phyloP scores from a whole-genome alignment of 2,888 invertebrate genomes.

The Tipula lateralis region DNA sequence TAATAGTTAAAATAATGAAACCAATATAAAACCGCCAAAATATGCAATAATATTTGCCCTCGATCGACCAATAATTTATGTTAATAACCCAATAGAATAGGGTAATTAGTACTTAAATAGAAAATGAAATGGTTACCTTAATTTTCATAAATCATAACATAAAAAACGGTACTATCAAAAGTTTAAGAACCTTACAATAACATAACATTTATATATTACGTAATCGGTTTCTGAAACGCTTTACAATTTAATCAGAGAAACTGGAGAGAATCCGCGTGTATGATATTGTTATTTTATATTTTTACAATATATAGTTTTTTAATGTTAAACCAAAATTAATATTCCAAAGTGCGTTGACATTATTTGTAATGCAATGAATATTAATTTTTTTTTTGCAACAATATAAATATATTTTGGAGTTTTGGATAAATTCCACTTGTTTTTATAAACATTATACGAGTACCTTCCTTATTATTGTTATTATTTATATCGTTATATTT shows the following conservation, averaged over 20 bases:
- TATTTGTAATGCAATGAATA: conserved; percentile 11
- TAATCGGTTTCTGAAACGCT: background rate
- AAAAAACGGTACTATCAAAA: background rate
- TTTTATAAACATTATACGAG: background rate
- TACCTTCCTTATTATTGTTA: conserved; percentile 11
- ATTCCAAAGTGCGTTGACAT: conserved; percentile 19
- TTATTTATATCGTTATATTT: background rate
- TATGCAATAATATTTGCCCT: background rate
- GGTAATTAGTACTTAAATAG: background rate
- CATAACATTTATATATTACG: background rate
- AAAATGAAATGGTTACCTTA: background rate
- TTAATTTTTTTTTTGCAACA: background rate
- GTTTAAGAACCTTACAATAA: background rate
- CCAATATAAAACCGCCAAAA: background rate
- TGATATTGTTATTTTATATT: background rate
- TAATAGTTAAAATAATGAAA: background rate
- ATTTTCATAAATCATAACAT: background rate
- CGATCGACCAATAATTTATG: background rate
- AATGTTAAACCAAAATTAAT: background rate
- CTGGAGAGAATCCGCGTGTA: background rate
- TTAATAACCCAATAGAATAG: background rate
- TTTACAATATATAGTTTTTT: background rate
- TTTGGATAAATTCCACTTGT: background rate
- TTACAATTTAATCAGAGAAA: background rate
- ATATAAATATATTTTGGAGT: background rate